A percentile compares a stretch with the other conserved stretches of the same genome.
Evolutionary conservation across 1,140 invertebrate genomes (phyloP).

Genomic region (Tetranychus cinnabarinus): DNA sequence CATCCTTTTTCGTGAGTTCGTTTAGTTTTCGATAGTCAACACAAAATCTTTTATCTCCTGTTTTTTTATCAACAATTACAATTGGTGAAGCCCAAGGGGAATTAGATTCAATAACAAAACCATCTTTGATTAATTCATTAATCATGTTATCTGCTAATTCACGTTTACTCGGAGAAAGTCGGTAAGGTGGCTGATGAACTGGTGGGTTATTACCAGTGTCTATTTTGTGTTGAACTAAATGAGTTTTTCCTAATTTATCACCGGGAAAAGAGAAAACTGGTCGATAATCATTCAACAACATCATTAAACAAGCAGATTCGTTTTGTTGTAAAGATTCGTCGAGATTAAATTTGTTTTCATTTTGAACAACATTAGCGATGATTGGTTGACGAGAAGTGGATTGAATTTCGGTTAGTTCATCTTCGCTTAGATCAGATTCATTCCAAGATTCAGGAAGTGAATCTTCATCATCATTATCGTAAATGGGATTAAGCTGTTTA

Average conservation of each 20-base stretch:
- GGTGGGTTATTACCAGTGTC: background rate
- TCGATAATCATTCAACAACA: background rate
- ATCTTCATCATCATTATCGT: too few species aligned
- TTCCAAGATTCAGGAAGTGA: too few species aligned
- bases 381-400: too few species aligned
- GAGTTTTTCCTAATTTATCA: background rate
- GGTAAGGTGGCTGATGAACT: background rate
- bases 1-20: slow-evolving; percentile 16
- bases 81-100: slow-evolving; percentile 24
- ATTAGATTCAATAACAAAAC: slow-evolving; percentile 25
- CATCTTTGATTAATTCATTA: slow-evolving; percentile 13
- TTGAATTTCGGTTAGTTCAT: too few species aligned
- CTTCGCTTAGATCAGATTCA: too few species aligned
- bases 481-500: too few species aligned
- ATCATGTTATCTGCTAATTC: background rate
- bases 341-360: too few species aligned
- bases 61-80: slow-evolving; percentile 27
- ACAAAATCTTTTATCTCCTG: slow-evolving; percentile 23
- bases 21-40: slow-evolving; percentile 27
- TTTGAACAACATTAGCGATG: too few species aligned
- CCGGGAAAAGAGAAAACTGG: background rate
- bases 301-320: background rate
- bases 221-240: background rate
- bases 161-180: background rate
- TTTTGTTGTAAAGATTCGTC: too few species aligned